Base-by-base conservation (phyloP, 2,888 invertebrate species). In the Leptura quadrifasciata region DNA sequence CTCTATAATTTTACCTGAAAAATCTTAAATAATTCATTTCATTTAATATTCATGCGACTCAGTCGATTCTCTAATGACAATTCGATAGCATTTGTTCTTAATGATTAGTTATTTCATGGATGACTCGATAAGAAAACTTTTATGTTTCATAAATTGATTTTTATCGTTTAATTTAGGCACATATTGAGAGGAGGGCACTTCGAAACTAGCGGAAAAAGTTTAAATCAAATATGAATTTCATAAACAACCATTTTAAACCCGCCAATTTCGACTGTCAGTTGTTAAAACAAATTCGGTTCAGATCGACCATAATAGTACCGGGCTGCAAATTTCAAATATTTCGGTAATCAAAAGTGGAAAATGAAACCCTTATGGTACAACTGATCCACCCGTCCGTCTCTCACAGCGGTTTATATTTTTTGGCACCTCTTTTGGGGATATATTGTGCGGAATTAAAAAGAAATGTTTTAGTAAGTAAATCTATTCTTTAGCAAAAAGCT, bases 1-100 rank as follows among this genome's bases (percentile, higher is more conserved):
- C 77, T 77, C 72, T 80, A 79, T 80, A 80, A 80, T 80, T 80
- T 80, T 71, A 78, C 75, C 61, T 73, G 67, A 71, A 77, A n/a
- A 31, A 73, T 77, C 77, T 77, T 80, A 39, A 80, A 80, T 80
- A 69, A 80, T 80, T 80, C 67, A 78, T 35, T 24, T 10, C 72
- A 65, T 72, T 77, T 61, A 80, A 75, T 80, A 80, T 78, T 80
- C 47, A 80, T 77, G 72, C 39, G 27, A n/a, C 52, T 39, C 60
- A 76, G 55, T 31, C 60, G 61, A 72, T 47, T 72, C 64, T 71
- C 75, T 78, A 80, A 78, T 78, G 80, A 75, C 78, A 78, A 78
- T 78, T 65, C 78, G 69, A 75, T 76, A 73, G 58, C 65, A 52
- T 72, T 76, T 67, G 47, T 76, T 64, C 76, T 79, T 74, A 77